Conservation (phyloP, 1,140 invertebrate species). For the Coelopa frigida region DNA sequence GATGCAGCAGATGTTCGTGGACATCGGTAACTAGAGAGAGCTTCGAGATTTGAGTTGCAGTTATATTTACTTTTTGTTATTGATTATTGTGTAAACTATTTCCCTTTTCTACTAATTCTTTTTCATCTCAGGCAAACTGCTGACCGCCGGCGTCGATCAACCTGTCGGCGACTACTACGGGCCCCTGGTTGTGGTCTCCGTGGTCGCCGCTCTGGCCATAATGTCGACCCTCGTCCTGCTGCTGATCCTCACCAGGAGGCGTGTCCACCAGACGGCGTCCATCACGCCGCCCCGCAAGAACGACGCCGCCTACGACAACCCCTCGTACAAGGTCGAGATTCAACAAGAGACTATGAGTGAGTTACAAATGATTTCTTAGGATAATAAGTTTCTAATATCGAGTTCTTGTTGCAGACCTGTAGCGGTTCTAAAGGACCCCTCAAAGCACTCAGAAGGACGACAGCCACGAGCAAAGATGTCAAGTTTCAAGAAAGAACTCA, state of each 20-base stretch:
- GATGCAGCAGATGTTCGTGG: too few species aligned
- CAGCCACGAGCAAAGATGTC: not conserved
- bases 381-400: not conserved
- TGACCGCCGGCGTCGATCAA: constrained; percentile 45
- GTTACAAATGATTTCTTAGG: constrained; percentile 7
- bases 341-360: constrained; percentile 85
- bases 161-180: constrained; percentile 71
- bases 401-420: constrained; percentile 31
- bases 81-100: constrained; percentile 2
- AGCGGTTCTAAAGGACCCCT: constrained; percentile 19
- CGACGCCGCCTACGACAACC: constrained; percentile 78
- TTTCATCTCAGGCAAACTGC: constrained; percentile 54
- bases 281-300: constrained; percentile 54
- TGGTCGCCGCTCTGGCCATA: constrained; percentile 75
- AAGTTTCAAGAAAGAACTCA: constrained; percentile 3
- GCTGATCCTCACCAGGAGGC: constrained; percentile 68
- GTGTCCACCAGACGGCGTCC: constrained; percentile 58
- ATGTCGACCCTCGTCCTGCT: constrained; percentile 71
- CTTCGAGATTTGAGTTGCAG: too few species aligned
- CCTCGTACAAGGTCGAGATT: constrained; percentile 87
- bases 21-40: too few species aligned
- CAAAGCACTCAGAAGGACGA: not conserved
- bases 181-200: constrained; percentile 76
- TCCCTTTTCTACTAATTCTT: not conserved
- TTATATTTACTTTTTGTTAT: too few species aligned